Base-by-base conservation (phyloP, 2,797 vertebrate species). In the Lepus oiostolus region DNA sequence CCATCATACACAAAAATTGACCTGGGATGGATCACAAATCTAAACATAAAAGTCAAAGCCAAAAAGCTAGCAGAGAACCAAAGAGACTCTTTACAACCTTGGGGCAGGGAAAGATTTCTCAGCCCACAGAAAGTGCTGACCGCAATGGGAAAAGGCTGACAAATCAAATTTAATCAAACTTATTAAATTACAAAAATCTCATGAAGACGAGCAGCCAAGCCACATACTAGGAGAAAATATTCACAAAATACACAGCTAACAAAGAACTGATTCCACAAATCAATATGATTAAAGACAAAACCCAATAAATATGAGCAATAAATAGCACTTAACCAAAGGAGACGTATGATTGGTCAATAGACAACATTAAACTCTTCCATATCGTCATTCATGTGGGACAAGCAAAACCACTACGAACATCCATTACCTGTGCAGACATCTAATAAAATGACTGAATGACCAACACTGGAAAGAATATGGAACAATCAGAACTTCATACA, bases 221-320 rank as follows among this genome's bases (percentile, higher is more conserved):
- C 60, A 85, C 2, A 38, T 5, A 22, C 28, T 70, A 50, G 22
- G 8, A 86, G 42, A 85, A 85, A 85, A 91, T 11, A 85, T 28
- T 82, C 76, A 90, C 52, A 77, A 76, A 76, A 28, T 10, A 32
- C 19, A n/a, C 68, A 68, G 47, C 72, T 84, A 88, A 74, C 32
- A 72, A 81, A 88, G 28, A 21, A 63, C 52, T 65, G 28, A 26
- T 95, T 60, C 83, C 84, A 92, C 28, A 87, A 90, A 86, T 75
- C 38, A 71, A 19, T 70, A 85, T 28, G 5, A 8, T 22, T 47
- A 67, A 42, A 50, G 16, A 68, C 16, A 92, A 91, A 85, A 62
- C 7, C 30, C 72, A 38, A 75, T 21, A 63, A 89, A 92, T 67
- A 32, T 24, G 58, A 3, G 74, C 42, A 84, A 22, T 50, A 85